Percentiles rank a stretch among this genome's conserved stretches.
Conservation (phyloP, 1,140 invertebrate genomes). For the Aphidius gifuensis region DNA sequence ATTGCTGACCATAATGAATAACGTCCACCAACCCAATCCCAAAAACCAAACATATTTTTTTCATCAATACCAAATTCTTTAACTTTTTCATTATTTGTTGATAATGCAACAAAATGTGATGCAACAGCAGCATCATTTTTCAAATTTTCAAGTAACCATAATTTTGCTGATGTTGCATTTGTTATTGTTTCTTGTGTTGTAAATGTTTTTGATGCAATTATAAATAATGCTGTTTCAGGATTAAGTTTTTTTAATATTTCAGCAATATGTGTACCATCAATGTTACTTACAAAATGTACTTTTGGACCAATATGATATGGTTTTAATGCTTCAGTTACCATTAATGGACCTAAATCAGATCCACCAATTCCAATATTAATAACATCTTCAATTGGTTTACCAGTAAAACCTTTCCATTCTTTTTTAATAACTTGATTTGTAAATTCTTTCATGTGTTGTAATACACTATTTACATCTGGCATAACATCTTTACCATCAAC, state of each 20-base stretch:
- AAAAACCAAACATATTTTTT: slow-evolving; percentile 99
- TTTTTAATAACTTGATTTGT: slow-evolving; percentile 70
- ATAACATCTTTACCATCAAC: slow-evolving; percentile 92
- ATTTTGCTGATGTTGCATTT: slow-evolving; percentile 94
- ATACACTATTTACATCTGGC: slow-evolving; percentile 87
- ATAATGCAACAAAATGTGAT: slow-evolving; percentile 97
- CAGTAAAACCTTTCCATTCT: slow-evolving; percentile 85
- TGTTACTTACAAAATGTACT: slow-evolving; percentile 98
- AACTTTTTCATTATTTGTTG: slow-evolving; percentile 91
- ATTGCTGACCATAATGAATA: slow-evolving; percentile 99
- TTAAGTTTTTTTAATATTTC: slow-evolving; percentile 89
- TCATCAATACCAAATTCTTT: slow-evolving; percentile 96
- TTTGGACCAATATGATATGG: slow-evolving; percentile 84
- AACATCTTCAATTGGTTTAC: slow-evolving; percentile 94
- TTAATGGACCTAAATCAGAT: slow-evolving; percentile 96
- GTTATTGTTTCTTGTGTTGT: slow-evolving; percentile 99
- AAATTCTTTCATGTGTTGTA: slow-evolving; percentile 95
- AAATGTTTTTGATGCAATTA: slow-evolving; percentile 99
- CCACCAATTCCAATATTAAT: slow-evolving; percentile 99
- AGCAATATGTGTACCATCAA: slow-evolving; percentile 97
- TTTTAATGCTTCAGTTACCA: slow-evolving; percentile 98
- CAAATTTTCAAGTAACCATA: slow-evolving; percentile 85
- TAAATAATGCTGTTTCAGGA: slow-evolving; percentile 94
- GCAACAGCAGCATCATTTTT: slow-evolving; percentile 83
- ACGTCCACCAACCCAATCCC: slow-evolving; percentile 99